A percentile compares a stretch with the other conserved stretches of the same genome.
Evolutionary conservation across 2,113 vertebrate genomes (phyloP).

Genomic region (Caretta caretta): DNA sequence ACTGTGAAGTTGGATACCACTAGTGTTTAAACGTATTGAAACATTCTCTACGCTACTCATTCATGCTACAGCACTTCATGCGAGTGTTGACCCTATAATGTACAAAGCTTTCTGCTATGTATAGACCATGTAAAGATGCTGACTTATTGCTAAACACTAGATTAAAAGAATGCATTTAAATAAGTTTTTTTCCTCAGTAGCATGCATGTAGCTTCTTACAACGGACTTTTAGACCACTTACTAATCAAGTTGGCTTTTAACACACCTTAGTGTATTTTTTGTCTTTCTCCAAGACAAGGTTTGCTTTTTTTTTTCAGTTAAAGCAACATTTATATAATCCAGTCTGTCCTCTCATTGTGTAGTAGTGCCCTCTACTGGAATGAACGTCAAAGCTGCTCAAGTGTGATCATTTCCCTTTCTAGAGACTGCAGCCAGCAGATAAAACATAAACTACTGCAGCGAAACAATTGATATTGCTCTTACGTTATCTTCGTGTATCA

Average conservation of each 20-base stretch:
- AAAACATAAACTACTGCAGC: background rate
- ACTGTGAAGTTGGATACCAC: background rate
- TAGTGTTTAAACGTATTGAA: background rate
- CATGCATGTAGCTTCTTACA: background rate
- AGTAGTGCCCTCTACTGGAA: conserved; percentile 33
- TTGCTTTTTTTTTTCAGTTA: background rate
- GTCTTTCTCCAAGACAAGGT: background rate
- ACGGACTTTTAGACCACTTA: background rate
- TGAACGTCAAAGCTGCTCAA: background rate
- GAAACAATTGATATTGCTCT: background rate
- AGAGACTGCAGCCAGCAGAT: background rate
- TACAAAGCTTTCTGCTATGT: background rate
- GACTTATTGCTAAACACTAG: background rate
- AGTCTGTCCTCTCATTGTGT: background rate
- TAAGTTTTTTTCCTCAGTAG: background rate
- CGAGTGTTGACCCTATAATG: background rate
- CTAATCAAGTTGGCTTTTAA: background rate
- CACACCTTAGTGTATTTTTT: background rate
- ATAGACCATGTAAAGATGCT: background rate
- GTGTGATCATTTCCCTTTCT: background rate
- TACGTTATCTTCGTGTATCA: background rate
- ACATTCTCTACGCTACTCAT: background rate
- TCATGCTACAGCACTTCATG: background rate
- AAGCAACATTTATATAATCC: background rate
- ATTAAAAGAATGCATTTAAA: background rate